Evolutionary conservation across 2,888 invertebrate species (phyloP), one percentile per base, ranked within the genome.

Genomic region (Drosophila eohydei): DNA sequence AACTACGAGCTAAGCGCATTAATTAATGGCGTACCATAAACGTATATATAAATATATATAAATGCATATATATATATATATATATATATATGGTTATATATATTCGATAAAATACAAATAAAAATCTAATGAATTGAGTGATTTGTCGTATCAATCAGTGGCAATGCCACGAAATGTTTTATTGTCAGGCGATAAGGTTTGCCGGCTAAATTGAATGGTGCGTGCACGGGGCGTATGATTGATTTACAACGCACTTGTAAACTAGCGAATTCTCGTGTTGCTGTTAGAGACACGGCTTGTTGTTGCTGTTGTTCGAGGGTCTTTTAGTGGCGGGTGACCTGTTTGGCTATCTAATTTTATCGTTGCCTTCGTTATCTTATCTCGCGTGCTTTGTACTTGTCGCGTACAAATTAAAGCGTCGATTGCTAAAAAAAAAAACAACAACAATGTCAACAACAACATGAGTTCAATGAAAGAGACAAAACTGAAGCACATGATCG

Each of bases 391-490:
- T 59, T 54, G 52, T 44, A 75, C 83, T 83, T 81, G 84, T 83
- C 71, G 74, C 71, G 65, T 28, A 72, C 88, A 85, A 85, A 85
- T 84, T 88, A 75, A 88, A 83, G 72, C 80, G 36, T 57, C 71
- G 72, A 85, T 79, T 65, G 59, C 62, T 74, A 28, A 74, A 66
- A 80, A 34, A 0, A 48, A 59, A 60, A 71, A 75, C 51, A 59
- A 65, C 44, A 44, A 48, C 46, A 55, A 41, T 21, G 21, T 21
- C 6, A 51, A n/a, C 36, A 32, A 21, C 30, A 51, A 61, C 26
- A 50, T 59, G 48, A 21, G 52, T 62, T 64, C 67, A 61, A 65
- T 55, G 58, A 32, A 46, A 59, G 48, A 50, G 34, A 58, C 28
- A 48, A 48, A 7, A 41, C 21, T 32, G 41, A 44, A 32, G 51